Evolutionary conservation across 2,888 invertebrate species (phyloP).

Genomic region (Odiellus spinosus): DNA sequence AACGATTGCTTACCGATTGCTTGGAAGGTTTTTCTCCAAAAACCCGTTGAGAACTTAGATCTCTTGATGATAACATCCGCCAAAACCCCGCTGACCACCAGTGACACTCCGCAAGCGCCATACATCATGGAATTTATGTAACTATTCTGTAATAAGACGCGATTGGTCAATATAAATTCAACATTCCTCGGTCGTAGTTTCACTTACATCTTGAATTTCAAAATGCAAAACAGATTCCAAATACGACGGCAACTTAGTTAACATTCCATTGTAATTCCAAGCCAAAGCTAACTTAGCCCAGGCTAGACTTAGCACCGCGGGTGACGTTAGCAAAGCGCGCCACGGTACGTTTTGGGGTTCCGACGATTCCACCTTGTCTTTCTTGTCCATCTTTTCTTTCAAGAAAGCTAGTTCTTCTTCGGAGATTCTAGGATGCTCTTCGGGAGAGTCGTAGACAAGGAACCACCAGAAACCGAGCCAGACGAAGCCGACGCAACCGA

Average conservation of each 20-base stretch:
- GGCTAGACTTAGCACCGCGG: slow-evolving; percentile 20
- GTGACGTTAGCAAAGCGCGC: slow-evolving; percentile 17
- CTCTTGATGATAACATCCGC: slow-evolving; percentile 17
- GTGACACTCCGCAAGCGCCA: slow-evolving; percentile 15
- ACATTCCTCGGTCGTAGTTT: not conserved
- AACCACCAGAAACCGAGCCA: slow-evolving; percentile 27
- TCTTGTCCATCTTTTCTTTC: slow-evolving; percentile 18
- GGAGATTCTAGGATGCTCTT: slow-evolving; percentile 26
- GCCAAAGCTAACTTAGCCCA: slow-evolving; percentile 21
- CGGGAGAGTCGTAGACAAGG: slow-evolving; percentile 24
- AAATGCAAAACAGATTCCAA: slow-evolving; percentile 19
- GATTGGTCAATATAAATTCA: not conserved
- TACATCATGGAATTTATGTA: slow-evolving; percentile 20
- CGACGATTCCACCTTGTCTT: no score
- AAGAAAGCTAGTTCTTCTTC: slow-evolving; percentile 27
- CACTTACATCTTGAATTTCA: slow-evolving; percentile 18
- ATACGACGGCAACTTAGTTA: slow-evolving; percentile 22
- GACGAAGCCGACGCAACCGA: slow-evolving; percentile 24
- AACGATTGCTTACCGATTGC: no score
- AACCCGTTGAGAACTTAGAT: slow-evolving; percentile 9
- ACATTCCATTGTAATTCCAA: slow-evolving; percentile 20
- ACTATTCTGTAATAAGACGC: slow-evolving; percentile 18
- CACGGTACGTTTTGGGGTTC: slow-evolving; percentile 14
- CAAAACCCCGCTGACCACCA: slow-evolving; percentile 17
- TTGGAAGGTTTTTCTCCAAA: slow-evolving; percentile 2